These are phyloP conservation scores for Ariopsis seemanni DNA, from an alignment of 2,113 vertebrate species.

Conservation along the genomic window DNA sequence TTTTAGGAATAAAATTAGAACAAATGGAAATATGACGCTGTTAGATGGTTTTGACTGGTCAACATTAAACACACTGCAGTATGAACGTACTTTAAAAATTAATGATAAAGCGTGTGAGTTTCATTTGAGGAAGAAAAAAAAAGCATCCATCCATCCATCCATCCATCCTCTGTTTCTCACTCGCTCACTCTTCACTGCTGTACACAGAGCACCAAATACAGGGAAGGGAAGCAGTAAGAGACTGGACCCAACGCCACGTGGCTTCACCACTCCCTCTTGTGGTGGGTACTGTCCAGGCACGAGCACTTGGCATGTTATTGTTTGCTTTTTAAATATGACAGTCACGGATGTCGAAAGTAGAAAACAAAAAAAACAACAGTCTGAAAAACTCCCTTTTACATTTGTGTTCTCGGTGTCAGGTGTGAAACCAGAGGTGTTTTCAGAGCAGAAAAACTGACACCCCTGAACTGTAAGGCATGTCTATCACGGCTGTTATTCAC, in stretches of 20 bases:
- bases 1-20: neutral
- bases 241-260: neutral
- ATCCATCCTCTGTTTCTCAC: neutral
- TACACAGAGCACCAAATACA: neutral
- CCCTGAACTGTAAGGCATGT: no score
- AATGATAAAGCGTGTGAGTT: neutral
- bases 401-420: no score
- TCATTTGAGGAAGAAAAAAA: neutral
- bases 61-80: neutral
- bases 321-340: no score
- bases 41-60: neutral
- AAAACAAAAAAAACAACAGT: no score
- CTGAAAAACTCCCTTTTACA: no score
- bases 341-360: no score
- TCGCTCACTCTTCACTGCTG: neutral
- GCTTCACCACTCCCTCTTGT: constrained; percentile 33
- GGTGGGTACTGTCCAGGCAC: neutral
- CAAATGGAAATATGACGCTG: neutral
- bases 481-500: no score
- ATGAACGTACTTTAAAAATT: neutral
- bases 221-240: neutral
- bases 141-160: no score
- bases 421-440: no score
- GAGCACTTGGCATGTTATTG: no score
- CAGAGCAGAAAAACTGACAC: no score